Conservation (phyloP, 1,140 invertebrate species). For the Archivesica marissinica region DNA sequence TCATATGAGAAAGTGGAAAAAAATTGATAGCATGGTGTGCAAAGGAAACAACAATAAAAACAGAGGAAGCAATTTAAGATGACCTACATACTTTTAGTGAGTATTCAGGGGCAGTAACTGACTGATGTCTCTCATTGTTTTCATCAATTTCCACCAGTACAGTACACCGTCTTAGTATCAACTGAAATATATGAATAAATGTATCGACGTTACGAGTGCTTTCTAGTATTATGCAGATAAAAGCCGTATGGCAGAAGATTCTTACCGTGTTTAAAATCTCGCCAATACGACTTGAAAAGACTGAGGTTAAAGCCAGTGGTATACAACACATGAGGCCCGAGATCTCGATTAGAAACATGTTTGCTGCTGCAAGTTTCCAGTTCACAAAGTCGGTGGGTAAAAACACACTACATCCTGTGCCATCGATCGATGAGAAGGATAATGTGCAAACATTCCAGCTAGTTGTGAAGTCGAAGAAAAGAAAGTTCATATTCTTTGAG, state of each 20-base stretch:
- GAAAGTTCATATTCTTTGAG: constrained; percentile 51
- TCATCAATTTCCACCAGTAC: no score
- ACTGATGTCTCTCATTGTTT: no score
- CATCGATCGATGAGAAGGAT: constrained; percentile 63
- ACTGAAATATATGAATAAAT: no score
- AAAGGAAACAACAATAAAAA: no score
- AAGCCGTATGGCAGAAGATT: background rate
- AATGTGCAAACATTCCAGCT: constrained; percentile 60
- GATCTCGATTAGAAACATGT: constrained; percentile 42
- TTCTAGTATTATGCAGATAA: constrained; percentile 5
- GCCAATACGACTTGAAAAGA: background rate
- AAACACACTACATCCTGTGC: constrained; percentile 53
- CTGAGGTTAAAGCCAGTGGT: constrained; percentile 9
- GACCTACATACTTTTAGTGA: no score
- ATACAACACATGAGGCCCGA: constrained; percentile 6
- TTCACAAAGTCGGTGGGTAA: constrained; percentile 63
- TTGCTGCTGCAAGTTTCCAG: constrained; percentile 60
- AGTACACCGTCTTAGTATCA: no score
- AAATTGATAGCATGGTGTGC: no score
- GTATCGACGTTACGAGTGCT: no score
- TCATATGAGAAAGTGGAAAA: no score
- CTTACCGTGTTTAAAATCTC: background rate
- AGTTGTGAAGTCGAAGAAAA: constrained; percentile 56
- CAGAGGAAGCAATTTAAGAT: no score
- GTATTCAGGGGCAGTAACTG: no score